Percentiles rank a stretch among this genome's conserved stretches.
These are phyloP conservation scores for Carcina quercana DNA, from an alignment of 2,888 invertebrate species.

Conservation along the genomic window DNA sequence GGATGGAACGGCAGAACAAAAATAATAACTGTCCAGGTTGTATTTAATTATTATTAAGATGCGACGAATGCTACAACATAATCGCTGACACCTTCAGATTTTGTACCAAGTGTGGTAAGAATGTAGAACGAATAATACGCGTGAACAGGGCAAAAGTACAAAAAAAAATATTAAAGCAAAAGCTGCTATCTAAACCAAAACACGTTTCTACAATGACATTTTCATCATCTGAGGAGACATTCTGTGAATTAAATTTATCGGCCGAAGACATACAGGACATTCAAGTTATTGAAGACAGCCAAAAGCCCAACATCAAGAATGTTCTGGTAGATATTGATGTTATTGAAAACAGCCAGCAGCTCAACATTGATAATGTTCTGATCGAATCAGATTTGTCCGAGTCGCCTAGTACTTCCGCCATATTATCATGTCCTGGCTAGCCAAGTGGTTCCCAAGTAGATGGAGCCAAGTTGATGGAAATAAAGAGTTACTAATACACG, in stretches of 20 bases:
- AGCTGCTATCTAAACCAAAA: conserved; percentile 4
- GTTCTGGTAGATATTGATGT: conserved; percentile 14
- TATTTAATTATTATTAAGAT: conserved; percentile 15
- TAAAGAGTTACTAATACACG: conserved; percentile 13
- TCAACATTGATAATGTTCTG: conserved; percentile 14
- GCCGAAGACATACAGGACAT: no score
- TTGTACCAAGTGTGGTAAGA: neutral
- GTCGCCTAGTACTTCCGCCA: conserved; percentile 17
- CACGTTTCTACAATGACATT: conserved; percentile 14
- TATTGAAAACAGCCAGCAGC: conserved; percentile 16
- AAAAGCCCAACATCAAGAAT: conserved; percentile 14
- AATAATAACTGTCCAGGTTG: conserved; percentile 17
- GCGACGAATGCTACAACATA: conserved; percentile 16
- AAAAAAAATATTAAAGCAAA: neutral
- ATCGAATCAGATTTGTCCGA: conserved; percentile 12
- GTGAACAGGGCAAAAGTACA: neutral
- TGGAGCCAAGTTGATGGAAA: conserved; percentile 15
- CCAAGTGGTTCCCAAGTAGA: conserved; percentile 15
- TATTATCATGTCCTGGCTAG: conserved; percentile 16
- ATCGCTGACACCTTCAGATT: conserved; percentile 10
- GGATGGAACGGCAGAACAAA: conserved; percentile 19
- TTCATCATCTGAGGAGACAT: conserved; percentile 17
- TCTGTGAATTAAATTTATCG: conserved; percentile 17
- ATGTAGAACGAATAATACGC: neutral
- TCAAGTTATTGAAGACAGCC: conserved; percentile 15